Evolutionary conservation across 2,113 vertebrate species (phyloP).

Genomic region (Seriola rivoliana): DNA sequence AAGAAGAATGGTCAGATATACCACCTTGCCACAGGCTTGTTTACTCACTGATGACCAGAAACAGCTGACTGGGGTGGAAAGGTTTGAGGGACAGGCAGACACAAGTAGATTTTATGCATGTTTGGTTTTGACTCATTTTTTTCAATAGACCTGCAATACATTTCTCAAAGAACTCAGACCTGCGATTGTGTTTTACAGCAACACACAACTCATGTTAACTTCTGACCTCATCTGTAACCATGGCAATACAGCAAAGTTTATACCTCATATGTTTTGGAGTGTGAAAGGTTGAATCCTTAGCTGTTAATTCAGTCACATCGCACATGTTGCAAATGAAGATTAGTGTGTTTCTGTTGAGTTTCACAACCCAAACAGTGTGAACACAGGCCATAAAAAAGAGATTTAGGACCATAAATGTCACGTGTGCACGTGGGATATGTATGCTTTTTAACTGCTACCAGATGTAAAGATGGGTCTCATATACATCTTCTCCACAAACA

Average conservation of each 20-base stretch:
- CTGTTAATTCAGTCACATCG: slow-evolving; percentile 29
- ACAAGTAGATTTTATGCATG: not conserved
- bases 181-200: not conserved
- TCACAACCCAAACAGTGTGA: slow-evolving; percentile 15
- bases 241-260: slow-evolving; percentile 19
- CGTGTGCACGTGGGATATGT: slow-evolving; percentile 6
- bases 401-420: slow-evolving; percentile 23
- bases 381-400: not conserved
- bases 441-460: slow-evolving; percentile 61
- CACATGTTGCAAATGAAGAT: slow-evolving; percentile 28
- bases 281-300: slow-evolving; percentile 31
- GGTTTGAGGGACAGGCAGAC: not conserved
- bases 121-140: not conserved
- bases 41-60: slow-evolving; percentile 12
- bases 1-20: not conserved
- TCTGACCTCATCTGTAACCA: slow-evolving; percentile 2
- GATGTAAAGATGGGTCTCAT: slow-evolving; percentile 53
- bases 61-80: slow-evolving; percentile 34
- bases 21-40: not conserved
- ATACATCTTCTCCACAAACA: slow-evolving; percentile 26
- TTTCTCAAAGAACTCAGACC: not conserved
- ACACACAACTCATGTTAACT: not conserved
- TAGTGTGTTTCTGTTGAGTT: slow-evolving; percentile 33
- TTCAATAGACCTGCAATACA: not conserved
- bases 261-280: not conserved